Percentiles rank a stretch among this genome's conserved stretches.
Evolutionary conservation across 2,113 vertebrate genomes (phyloP).

Genomic region (Choloepus hoffmanni): DNA sequence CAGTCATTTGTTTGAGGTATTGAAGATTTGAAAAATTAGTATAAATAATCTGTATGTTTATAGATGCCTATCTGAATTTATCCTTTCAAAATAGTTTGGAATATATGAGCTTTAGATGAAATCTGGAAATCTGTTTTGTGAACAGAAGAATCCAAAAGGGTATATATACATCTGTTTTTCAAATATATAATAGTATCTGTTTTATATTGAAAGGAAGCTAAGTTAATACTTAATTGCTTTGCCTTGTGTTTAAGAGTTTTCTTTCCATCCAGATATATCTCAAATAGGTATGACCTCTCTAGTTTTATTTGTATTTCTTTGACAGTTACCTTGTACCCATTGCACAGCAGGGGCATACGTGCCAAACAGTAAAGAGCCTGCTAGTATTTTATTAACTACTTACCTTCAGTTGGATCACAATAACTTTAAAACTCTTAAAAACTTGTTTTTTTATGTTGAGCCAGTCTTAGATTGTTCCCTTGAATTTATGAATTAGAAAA

Average conservation of each 20-base stretch:
- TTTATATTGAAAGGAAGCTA: neutral
- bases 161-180: neutral
- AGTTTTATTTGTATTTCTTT: neutral
- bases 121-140: neutral
- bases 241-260: neutral
- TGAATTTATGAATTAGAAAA: neutral
- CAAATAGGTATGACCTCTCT: neutral
- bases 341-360: fast-evolving
- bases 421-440: neutral
- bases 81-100: conserved; percentile 15
- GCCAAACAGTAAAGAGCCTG: neutral
- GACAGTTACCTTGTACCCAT: fast-evolving
- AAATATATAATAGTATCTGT: neutral
- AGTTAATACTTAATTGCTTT: neutral
- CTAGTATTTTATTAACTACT: neutral
- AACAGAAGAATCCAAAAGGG: neutral
- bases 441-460: neutral
- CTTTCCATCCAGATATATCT: neutral
- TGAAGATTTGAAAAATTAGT: conserved; percentile 53
- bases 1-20: conserved; percentile 51
- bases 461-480: neutral
- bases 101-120: neutral
- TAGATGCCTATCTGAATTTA: conserved; percentile 13
- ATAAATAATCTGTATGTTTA: conserved; percentile 8
- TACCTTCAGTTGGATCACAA: neutral